phyloP scores from a whole-genome alignment of 2,888 invertebrate species.

The Malthinus flaveolus region DNA sequence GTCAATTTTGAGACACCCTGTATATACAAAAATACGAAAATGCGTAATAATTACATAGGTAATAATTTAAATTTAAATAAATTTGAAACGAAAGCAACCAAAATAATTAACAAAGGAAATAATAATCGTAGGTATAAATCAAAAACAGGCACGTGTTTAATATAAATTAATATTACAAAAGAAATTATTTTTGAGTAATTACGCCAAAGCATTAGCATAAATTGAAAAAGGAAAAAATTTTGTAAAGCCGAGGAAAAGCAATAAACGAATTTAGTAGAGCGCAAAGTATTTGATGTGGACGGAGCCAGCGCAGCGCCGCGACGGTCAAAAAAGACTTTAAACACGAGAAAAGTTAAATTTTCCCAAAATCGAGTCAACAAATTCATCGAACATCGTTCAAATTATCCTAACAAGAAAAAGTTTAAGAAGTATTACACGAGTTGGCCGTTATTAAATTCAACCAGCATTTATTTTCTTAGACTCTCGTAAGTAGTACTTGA shows the following conservation, averaged over 20 bases:
- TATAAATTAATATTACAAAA: no score
- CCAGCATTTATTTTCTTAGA: not conserved
- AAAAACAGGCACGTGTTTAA: no score
- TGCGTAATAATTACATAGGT: no score
- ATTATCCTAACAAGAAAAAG: conserved; percentile 42
- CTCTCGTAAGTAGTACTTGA: not conserved
- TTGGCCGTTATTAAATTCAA: conserved; percentile 30
- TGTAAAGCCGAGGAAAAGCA: not conserved
- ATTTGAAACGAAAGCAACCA: no score
- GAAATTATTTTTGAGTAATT: no score
- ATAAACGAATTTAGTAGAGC: conserved; percentile 5
- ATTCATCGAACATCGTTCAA: conserved; percentile 45
- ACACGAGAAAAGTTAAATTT: conserved; percentile 3
- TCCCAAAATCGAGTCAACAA: conserved; percentile 26
- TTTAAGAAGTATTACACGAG: conserved; percentile 30
- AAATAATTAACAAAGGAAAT: no score
- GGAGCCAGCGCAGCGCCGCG: not conserved
- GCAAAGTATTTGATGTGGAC: conserved; percentile 4
- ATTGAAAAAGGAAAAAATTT: no score
- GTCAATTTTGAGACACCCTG: no score
- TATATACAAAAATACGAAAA: no score
- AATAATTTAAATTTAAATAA: no score
- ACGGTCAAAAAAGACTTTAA: conserved; percentile 1
- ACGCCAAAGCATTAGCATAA: no score
- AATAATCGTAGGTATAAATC: no score